Evolutionary conservation across 2,888 invertebrate species (phyloP), one percentile per base, ranked within the genome.

Genomic region (Eulithis prunata): DNA sequence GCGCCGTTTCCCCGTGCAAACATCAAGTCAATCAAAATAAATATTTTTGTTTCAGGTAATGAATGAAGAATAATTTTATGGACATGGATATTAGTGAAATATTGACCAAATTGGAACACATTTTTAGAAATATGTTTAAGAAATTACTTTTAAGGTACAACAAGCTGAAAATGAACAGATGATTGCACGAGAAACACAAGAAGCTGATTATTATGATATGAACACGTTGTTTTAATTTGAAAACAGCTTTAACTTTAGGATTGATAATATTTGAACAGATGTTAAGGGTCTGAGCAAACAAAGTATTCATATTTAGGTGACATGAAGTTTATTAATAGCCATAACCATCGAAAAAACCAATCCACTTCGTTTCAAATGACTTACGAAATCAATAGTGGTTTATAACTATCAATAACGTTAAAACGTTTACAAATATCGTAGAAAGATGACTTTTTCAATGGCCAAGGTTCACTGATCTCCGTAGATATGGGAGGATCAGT

Each of bases 1-100:
- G 77, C 77, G 73, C 68, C 75, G 78, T 84, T 83, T 84, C 84
- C 84, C 87, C 81, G 77, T 87, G 77, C 82, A 84, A 80, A 81
- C 82, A 85, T 82, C 76, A 11, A 74, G 76, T 77, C 64, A 56
- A 69, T 47, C 52, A 28, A n/a, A 47, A 54, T 11, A 57, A 57
- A 11, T 32, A 36, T 21, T 14, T 4, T n/a, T 38, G 41, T 57
- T 57, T 46, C 28, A 32, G 45, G 13, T 28, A 46, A 28, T 43
- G 21, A 54, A 38, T 32, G 11, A 46, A 5, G 41, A 51, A 36
- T 14, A 53, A 41, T 41, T 53, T 7, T 53, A 2, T 38, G 38
- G 8, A 8, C 5, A 53, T 38, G 3, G n/a, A 36, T 36, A 53
- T 41, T 41, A 36, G 7, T n/a, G n/a, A 7, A 13, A 7, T 13